Evolutionary conservation across 1,140 invertebrate genomes (phyloP), one percentile per base, ranked within the genome.

Genomic region (Galleria mellonella): DNA sequence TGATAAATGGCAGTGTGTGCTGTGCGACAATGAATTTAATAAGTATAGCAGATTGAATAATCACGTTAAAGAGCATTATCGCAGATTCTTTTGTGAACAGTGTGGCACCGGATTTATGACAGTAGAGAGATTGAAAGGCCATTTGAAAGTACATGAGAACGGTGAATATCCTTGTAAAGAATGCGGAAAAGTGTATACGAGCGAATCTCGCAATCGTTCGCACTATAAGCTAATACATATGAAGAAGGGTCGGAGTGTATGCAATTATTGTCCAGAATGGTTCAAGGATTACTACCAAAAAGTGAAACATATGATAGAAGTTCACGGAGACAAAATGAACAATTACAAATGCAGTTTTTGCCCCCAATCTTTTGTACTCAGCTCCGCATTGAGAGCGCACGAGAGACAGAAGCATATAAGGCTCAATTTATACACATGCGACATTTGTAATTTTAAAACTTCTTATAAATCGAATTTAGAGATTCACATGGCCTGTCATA

Each of bases 401-500:
- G 51, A 55, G 32, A 55, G 48, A 8, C 30, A 17, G n/a, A 51
- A 54, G 5, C 59, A 62, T 55, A 52, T 62, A 9, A 49, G 49
- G 15, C 8, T 12, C 6, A 30, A 9, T 47, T 35, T 27, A 13
- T 43, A 30, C 35, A 37, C 9, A 13, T 87, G 84, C 38, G 35
- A 49, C 8, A 38, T 57, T 3, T 83, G 78, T 47, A 4, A 39
- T 32, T 39, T 48, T 43, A 48, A 60, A 58, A 51, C 62, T 47
- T 54, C 47, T 42, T 12, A 51, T 32, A 23, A 32, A 14, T 13
- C 27, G 7, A 51, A 37, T 12, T 58, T 88, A 10, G 69, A 63
- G 9, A 58, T 65, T 4, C 87, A 88, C 70, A 91, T 92, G 75
- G 66, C 90, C 32, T 89, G 87, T 4, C 90, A 91, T 49, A 89